phyloP scores from a whole-genome alignment of 2,797 vertebrate species.

The Cryptoblepharus egeriae region DNA sequence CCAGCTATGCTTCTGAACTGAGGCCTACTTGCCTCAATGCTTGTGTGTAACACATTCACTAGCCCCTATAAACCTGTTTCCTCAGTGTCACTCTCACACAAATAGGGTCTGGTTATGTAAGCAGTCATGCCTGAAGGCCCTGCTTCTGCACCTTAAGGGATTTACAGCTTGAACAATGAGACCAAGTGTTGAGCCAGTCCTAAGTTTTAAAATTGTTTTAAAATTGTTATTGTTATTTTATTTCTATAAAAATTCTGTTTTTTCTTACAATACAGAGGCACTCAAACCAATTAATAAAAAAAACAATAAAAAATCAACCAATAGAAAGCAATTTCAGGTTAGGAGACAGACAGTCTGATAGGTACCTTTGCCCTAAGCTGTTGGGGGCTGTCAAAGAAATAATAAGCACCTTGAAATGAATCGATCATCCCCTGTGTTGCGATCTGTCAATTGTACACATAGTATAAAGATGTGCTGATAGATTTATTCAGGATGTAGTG shows the following conservation, averaged over 20 bases:
- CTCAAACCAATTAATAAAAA: no score
- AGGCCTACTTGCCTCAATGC: background rate
- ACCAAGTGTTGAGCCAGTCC: no score
- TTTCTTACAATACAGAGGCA: no score
- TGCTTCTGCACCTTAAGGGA: fast-evolving
- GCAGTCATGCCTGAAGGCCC: background rate
- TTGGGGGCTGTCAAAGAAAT: no score
- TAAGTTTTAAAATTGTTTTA: background rate
- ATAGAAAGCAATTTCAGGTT: no score
- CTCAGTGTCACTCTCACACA: background rate
- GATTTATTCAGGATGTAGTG: background rate
- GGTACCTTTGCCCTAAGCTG: no score
- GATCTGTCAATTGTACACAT: conserved; percentile 7
- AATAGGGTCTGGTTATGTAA: background rate
- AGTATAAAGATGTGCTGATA: background rate
- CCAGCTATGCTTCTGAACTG: no score
- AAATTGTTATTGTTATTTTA: background rate
- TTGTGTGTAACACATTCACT: background rate
- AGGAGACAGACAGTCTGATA: no score
- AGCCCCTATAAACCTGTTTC: background rate
- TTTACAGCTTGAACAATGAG: fast-evolving
- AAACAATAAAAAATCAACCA: no score
- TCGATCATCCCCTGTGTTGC: background rate
- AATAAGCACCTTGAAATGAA: no score
- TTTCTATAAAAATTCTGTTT: no score